These are phyloP conservation scores for Brenthis ino DNA, from an alignment of 2,888 invertebrate species.

Conservation along the genomic window DNA sequence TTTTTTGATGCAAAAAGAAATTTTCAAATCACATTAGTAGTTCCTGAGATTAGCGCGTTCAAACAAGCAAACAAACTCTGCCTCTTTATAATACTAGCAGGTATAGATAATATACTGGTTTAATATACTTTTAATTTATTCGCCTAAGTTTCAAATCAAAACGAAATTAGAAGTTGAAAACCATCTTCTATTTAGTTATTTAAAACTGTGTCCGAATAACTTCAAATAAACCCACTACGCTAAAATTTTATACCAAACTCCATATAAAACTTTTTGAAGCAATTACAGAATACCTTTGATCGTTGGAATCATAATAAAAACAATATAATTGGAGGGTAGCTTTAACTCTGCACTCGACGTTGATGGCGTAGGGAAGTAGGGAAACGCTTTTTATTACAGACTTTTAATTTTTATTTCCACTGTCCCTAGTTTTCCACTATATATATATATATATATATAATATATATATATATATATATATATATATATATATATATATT, in stretches of 20 bases:
- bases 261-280: constrained; percentile 19
- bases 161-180: not conserved
- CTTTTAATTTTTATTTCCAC: not conserved
- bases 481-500: too few species aligned
- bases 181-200: not conserved
- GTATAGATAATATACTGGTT: too few species aligned
- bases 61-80: too few species aligned
- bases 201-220: not conserved
- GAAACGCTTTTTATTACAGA: not conserved
- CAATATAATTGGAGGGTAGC: constrained; percentile 28
- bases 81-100: too few species aligned
- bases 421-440: not conserved
- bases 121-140: too few species aligned
- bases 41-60: too few species aligned
- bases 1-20: too few species aligned
- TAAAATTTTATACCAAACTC: constrained; percentile 16
- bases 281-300: constrained; percentile 34
- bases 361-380: constrained; percentile 18
- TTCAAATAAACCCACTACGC: not conserved
- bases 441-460: too few species aligned
- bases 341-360: constrained; percentile 32
- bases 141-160: too few species aligned
- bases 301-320: constrained; percentile 33
- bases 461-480: too few species aligned
- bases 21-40: too few species aligned